Evolutionary conservation across 2,888 invertebrate species (phyloP).

Genomic region (Nemurella pictetii): DNA sequence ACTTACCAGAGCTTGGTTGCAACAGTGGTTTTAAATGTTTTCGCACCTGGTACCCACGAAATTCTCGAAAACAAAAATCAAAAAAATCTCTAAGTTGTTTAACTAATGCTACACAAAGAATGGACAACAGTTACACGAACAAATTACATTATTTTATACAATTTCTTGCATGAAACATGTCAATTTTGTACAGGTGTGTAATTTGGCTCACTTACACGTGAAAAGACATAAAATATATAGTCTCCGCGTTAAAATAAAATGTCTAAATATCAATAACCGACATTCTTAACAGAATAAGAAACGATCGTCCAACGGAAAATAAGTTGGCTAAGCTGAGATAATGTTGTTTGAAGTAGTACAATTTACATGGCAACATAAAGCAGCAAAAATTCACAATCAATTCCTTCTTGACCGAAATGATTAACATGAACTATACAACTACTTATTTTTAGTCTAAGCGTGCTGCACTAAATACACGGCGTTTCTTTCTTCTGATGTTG

Average conservation of each 20-base stretch:
- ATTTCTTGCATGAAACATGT: background rate
- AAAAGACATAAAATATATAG: background rate
- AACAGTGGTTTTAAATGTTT: constrained; percentile 66
- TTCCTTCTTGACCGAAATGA: background rate
- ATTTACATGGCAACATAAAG: background rate
- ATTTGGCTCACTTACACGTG: constrained; percentile 19
- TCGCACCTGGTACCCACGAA: constrained; percentile 69
- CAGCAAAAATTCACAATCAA: background rate
- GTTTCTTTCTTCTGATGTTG: constrained; percentile 20
- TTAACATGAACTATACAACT: background rate
- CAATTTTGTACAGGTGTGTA: background rate
- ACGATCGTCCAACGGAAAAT: too few species aligned
- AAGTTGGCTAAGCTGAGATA: background rate
- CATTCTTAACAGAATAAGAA: too few species aligned
- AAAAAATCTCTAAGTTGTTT: background rate
- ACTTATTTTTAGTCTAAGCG: background rate
- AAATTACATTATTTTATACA: background rate
- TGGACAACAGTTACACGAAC: background rate
- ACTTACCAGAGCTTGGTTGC: constrained; percentile 52
- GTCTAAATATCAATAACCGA: too few species aligned
- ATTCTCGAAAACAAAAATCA: constrained; percentile 57
- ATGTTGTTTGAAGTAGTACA: background rate
- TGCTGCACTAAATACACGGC: background rate
- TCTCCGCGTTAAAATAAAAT: background rate
- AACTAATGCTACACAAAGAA: background rate